Base-by-base conservation (phyloP, 2,888 invertebrate genomes). In the Rotaria macrura region DNA sequence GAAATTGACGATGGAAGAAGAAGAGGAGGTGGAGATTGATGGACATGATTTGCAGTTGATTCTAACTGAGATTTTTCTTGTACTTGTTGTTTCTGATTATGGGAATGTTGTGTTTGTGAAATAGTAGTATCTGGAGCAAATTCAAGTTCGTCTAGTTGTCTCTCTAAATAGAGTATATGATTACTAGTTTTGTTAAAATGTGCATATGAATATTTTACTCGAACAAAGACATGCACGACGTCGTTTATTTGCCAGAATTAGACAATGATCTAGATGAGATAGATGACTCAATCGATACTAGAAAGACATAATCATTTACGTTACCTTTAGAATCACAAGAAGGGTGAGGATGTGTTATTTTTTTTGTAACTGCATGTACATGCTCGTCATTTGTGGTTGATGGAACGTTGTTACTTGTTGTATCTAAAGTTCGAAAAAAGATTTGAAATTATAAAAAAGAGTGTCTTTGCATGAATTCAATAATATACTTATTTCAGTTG, bases 181-280 rank as follows among this genome's bases (percentile, higher is more conserved):
- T 5, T 34, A 65, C 6, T 4, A 52, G 23, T 52, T 14, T 29
- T 20, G 6, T 65, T 17, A 65, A 7, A 65, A 4, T 65, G 14
- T 0, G 20, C 7, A 12, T 34, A 6, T 20, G 2, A 34, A 65
- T 6, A 4, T 20, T 1, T 34, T 65, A 65, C 65, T 65, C 20
- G 65, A 65, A 65, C 65, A 65, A 65, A 65, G 65, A 65, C 65
- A 65, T 65, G 34, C 65, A 34, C 65, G 65, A 34, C 65, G 65
- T 65, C 65, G 34, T 34, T 65, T 65, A 6, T 65, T 65, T 29
- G 34, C 7, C 10, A 34, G 17, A 34, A 65, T 4, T 20, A 34
- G 7, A 20, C 5, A 34, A 65, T 65, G 65, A 65, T 65, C 65
- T 65, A 29, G 12, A 20, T 34, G 17, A 4, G 2, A 65, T 34